Percentiles rank a stretch among this genome's conserved stretches.
Conservation (phyloP, 2,113 vertebrate species). For the Arothron firmamentum region DNA sequence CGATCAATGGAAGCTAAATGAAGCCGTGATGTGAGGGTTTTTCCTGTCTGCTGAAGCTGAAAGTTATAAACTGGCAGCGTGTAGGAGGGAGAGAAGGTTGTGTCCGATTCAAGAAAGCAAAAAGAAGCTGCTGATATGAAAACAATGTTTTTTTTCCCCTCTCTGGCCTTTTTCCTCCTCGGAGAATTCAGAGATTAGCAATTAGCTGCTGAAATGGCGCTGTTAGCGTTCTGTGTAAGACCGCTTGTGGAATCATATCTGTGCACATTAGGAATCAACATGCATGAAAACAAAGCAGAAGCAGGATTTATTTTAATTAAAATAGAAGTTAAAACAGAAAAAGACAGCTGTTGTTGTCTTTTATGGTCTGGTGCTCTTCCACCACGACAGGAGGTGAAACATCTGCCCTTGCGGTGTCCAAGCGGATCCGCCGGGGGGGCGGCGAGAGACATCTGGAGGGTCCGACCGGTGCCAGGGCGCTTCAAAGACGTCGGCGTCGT, state of each 20-base stretch:
- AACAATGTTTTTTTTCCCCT: no score
- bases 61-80: not conserved
- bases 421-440: constrained; percentile 21
- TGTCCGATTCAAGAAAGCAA: not conserved
- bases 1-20: not conserved
- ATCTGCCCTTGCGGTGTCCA: constrained; percentile 19
- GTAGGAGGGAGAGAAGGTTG: not conserved
- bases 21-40: not conserved
- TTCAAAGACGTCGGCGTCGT: constrained; percentile 57
- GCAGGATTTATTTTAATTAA: not conserved
- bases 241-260: no score
- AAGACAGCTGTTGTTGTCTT: not conserved
- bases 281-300: no score
- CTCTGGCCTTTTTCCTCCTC: no score
- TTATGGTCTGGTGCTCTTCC: not conserved
- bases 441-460: constrained; percentile 36
- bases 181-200: not conserved
- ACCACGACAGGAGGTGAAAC: constrained; percentile 7
- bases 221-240: no score
- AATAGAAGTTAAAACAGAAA: not conserved
- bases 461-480: constrained; percentile 43
- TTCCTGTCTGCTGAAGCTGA: constrained; percentile 1
- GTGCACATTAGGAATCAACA: no score
- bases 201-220: no score
- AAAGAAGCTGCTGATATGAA: not conserved